Conservation (phyloP, 1,140 invertebrate genomes). For the Musca vetustissima region DNA sequence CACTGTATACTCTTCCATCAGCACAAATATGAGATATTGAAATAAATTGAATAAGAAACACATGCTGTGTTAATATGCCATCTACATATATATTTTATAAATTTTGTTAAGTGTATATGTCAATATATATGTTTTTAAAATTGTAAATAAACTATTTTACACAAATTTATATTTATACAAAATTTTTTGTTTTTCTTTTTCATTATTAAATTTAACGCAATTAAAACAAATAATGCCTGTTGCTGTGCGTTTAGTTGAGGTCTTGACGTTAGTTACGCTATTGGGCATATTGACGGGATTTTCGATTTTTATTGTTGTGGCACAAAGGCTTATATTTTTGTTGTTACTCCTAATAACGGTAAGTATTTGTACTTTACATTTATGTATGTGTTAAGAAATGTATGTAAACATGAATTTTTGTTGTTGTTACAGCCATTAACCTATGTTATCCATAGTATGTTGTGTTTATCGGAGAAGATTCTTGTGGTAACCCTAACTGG, state of each 20-base stretch:
- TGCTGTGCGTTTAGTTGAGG: conserved; percentile 31
- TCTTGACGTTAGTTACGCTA: conserved; percentile 29
- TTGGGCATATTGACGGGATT: conserved; percentile 30
- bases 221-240: conserved; percentile 26
- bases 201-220: not conserved
- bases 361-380: not conserved
- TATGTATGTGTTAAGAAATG: not conserved
- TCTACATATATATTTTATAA: not conserved
- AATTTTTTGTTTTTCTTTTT: not conserved
- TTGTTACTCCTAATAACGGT: conserved; percentile 27
- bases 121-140: not conserved
- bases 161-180: not conserved
- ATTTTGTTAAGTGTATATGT: not conserved
- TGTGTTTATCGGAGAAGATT: conserved; percentile 29
- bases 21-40: too few species aligned
- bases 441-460: conserved; percentile 9
- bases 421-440: conserved; percentile 25
- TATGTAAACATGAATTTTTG: not conserved
- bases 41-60: too few species aligned
- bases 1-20: too few species aligned
- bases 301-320: conserved; percentile 28
- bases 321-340: conserved; percentile 26
- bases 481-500: conserved; percentile 25
- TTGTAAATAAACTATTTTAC: conserved; percentile 9
- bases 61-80: too few species aligned